Percentiles rank a stretch among this genome's conserved stretches.
These are phyloP conservation scores for Brachionus manjavacas DNA, from an alignment of 1,140 invertebrate species.

Conservation along the genomic window DNA sequence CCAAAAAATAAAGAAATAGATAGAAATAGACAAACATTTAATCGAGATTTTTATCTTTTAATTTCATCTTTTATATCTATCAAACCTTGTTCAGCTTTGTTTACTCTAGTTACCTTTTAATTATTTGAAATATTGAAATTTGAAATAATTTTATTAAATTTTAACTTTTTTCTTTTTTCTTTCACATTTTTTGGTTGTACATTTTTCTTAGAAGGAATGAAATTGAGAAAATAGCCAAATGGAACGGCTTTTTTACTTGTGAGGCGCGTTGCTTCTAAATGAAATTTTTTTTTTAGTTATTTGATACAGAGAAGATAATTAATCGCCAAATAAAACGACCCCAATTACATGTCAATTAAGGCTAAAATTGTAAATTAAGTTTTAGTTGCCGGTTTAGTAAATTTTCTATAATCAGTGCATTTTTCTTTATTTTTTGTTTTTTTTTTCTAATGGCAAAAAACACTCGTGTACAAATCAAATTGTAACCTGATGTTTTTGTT, in stretches of 20 bases:
- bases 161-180: constrained; percentile 1
- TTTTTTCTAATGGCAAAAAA: background rate
- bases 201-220: background rate
- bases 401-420: constrained; percentile 33
- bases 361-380: constrained; percentile 35
- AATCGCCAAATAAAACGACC: background rate
- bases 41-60: background rate
- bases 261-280: background rate
- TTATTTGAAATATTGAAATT: constrained; percentile 32
- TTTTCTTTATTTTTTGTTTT: constrained; percentile 4
- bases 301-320: background rate
- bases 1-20: background rate
- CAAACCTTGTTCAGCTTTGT: background rate
- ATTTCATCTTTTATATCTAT: background rate
- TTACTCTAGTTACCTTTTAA: background rate
- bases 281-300: constrained; percentile 1
- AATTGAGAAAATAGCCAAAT: background rate
- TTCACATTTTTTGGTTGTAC: background rate
- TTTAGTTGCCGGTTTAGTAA: constrained; percentile 39
- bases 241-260: background rate
- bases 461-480: constrained; percentile 3
- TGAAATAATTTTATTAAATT: constrained; percentile 12
- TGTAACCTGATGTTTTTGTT: constrained; percentile 15
- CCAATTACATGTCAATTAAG: background rate
- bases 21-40: background rate